Percentiles rank a stretch among this genome's conserved stretches.
phyloP scores from a whole-genome alignment of 1,140 invertebrate species.

The Ephestia elutella region DNA sequence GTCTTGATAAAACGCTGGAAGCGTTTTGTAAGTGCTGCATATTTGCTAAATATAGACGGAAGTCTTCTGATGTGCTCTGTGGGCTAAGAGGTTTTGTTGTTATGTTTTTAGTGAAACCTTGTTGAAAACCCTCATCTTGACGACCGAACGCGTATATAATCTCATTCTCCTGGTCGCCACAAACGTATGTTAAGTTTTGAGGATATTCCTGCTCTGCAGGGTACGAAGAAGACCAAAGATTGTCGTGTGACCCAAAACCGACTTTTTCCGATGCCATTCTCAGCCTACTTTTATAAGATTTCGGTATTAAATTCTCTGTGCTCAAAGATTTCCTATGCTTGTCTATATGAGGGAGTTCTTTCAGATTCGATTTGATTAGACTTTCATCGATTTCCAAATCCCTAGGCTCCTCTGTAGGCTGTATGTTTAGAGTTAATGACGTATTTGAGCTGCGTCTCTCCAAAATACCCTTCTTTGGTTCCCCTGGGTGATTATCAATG shows the following conservation, averaged over 20 bases:
- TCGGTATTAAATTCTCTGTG: slow-evolving; percentile 75
- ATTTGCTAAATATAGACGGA: slow-evolving; percentile 80
- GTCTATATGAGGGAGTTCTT: slow-evolving; percentile 56
- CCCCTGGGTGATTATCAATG: slow-evolving; percentile 48
- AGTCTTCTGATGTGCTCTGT: slow-evolving; percentile 78
- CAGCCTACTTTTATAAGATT: slow-evolving; percentile 62
- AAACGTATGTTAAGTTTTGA: slow-evolving; percentile 65
- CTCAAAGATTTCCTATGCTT: slow-evolving; percentile 75
- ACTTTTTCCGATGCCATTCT: slow-evolving; percentile 46
- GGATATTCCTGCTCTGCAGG: slow-evolving; percentile 44
- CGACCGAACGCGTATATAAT: slow-evolving; percentile 67
- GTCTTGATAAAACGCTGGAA: slow-evolving; percentile 75
- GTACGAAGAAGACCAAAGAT: slow-evolving; percentile 63
- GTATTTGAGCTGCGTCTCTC: slow-evolving; percentile 69
- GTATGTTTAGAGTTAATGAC: slow-evolving; percentile 64
- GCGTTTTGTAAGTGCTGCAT: slow-evolving; percentile 81
- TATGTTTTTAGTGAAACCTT: slow-evolving; percentile 72
- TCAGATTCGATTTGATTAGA: slow-evolving; percentile 47
- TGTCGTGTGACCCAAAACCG: slow-evolving; percentile 69
- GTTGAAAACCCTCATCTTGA: slow-evolving; percentile 56
- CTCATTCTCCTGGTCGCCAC: slow-evolving; percentile 69
- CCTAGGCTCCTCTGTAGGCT: slow-evolving; percentile 55
- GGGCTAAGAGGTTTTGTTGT: slow-evolving; percentile 77
- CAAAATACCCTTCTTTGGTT: slow-evolving; percentile 63
- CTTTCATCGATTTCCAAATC: slow-evolving; percentile 68